Evolutionary conservation across 2,888 invertebrate species (phyloP), one percentile per base, ranked within the genome.

Genomic region (Amphipyra berbera): DNA sequence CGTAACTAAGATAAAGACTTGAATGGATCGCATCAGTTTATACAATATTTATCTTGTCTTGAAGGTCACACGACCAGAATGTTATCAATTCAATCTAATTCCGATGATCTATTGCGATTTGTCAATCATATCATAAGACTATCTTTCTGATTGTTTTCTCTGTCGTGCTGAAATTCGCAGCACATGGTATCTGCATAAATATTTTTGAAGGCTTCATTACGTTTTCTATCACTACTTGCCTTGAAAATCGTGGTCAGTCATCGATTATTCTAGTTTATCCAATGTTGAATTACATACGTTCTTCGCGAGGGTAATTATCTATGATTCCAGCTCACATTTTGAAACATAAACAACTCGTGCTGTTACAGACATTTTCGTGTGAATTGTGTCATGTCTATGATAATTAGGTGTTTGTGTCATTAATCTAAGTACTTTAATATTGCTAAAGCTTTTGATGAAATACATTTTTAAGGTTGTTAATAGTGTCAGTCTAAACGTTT

Each of bases 41-140:
- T 9, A 42, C 52, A 47, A 63, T 48, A 53, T 70, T 63, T 66
- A 50, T 48, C 33, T 63, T 12, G 15, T n/a, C 41, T 21, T 45
- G 44, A 49, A 45, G 44, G 53, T 66, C 54, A 70, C 15, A 14
- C 6, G 10, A 7, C 44, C 21, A 37, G 57, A 14, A 27, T 48
- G 13, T 33, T 71, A 55, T 65, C 49, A 38, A 42, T 46, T 56
- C 38, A 50, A 68, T 52, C 38, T 52, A 40, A 47, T 30, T 9
- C 15, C 65, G 10, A 52, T 66, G 42, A 72, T 72, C 68, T 68
- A n/a, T 56, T 15, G 38, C 14, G 33, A 56, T 65, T 72, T 44
- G 13, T 64, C 40, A 49, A 1, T 33, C 12, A 13, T 64, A 33
- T 27, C 15, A 21, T 12, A 40, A 50, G 10, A 3, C 21, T 54